Evolutionary conservation across 2,113 vertebrate genomes (phyloP).

Genomic region (Pituophis catenifer): DNA sequence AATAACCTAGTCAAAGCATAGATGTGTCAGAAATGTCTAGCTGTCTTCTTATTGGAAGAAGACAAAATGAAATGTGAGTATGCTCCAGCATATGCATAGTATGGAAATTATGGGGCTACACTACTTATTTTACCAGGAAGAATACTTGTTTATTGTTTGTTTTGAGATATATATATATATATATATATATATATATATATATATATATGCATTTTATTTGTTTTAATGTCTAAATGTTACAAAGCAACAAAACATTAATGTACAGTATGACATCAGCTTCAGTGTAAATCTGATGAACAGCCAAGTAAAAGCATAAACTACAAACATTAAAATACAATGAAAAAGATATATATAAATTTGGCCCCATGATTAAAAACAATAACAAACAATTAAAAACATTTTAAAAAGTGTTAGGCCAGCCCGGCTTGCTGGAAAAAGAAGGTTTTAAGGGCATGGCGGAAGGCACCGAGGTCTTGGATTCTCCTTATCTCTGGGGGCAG

Average conservation of each 20-base stretch:
- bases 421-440: no score
- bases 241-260: neutral
- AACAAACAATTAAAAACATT: no score
- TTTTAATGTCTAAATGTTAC: neutral
- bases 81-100: neutral
- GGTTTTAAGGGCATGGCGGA: no score
- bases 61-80: no score
- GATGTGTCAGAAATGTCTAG: neutral
- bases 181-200: neutral
- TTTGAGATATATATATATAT: neutral
- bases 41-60: neutral
- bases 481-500: no score
- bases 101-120: neutral
- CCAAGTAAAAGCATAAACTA: no score
- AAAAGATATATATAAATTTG: no score
- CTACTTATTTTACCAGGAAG: neutral
- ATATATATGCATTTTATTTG: slow-evolving; percentile 8
- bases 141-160: neutral
- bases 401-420: no score
- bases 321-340: no score
- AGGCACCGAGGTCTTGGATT: no score
- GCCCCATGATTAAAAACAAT: no score
- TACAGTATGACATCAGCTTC: neutral
- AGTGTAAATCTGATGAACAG: neutral
- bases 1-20: neutral